Evolutionary conservation across 1,140 invertebrate genomes (phyloP).

Genomic region (Drosophila tristis): DNA sequence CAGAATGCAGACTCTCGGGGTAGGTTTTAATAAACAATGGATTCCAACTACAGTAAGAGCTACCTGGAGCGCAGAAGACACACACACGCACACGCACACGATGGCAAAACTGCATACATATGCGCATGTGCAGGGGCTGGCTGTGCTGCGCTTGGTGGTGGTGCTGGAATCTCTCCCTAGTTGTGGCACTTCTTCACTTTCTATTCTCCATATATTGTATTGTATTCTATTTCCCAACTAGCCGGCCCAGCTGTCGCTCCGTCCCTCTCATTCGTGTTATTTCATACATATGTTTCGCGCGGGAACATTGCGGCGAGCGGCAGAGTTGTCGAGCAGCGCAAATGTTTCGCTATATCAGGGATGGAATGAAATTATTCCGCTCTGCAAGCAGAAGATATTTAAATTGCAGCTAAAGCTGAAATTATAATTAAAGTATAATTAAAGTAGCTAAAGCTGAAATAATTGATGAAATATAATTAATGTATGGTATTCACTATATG

Average conservation of each 20-base stretch:
- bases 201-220: constrained; percentile 20
- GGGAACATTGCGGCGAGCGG: constrained; percentile 40
- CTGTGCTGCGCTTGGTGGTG: constrained; percentile 1
- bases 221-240: constrained; percentile 62
- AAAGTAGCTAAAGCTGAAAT: too few relatives aligned
- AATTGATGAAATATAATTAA: too few relatives aligned
- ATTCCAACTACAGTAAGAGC: constrained; percentile 62
- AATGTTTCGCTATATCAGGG: not conserved
- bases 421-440: too few relatives aligned
- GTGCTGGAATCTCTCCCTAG: not conserved
- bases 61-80: constrained; percentile 40
- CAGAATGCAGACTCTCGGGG: constrained; percentile 26
- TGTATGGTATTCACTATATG: too few relatives aligned
- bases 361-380: not conserved
- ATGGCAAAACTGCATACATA: not conserved
- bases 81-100: constrained; percentile 9
- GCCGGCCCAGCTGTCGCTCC: constrained; percentile 29
- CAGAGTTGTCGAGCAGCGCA: constrained; percentile 38
- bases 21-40: constrained; percentile 53
- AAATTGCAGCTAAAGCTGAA: too few relatives aligned
- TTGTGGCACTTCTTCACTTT: too few relatives aligned
- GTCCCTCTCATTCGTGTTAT: constrained; percentile 18
- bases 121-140: constrained; percentile 20
- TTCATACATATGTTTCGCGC: constrained; percentile 41
- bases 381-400: too few relatives aligned